Evolutionary conservation across 2,888 invertebrate genomes (phyloP).

Genomic region (Eulithis testata): DNA sequence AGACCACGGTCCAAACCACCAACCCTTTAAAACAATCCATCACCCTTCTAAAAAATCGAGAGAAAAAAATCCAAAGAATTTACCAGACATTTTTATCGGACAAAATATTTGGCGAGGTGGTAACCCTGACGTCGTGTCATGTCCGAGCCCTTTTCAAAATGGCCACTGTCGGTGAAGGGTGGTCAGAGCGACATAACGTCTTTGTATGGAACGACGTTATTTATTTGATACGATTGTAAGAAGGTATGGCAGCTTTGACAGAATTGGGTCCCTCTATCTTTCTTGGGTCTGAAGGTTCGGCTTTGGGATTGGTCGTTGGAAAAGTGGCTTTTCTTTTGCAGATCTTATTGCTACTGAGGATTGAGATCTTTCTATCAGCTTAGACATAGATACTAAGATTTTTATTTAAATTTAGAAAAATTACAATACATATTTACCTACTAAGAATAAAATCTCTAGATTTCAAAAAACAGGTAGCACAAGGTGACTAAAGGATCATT

Average conservation of each 20-base stretch:
- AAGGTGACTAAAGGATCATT: too few relatives aligned
- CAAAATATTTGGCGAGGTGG: slow-evolving; percentile 66
- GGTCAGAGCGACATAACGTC: slow-evolving; percentile 69
- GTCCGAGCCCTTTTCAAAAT: slow-evolving; percentile 81
- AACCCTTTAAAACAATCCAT: slow-evolving; percentile 33
- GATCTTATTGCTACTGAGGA: not conserved
- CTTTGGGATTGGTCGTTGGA: slow-evolving; percentile 11
- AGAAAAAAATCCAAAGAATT: slow-evolving; percentile 51
- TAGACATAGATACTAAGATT: too few relatives aligned
- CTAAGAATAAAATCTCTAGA: too few relatives aligned
- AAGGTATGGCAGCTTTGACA: slow-evolving; percentile 41
- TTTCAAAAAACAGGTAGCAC: too few relatives aligned
- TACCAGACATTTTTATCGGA: slow-evolving; percentile 55
- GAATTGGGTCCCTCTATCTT: slow-evolving; percentile 33
- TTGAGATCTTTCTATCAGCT: not conserved
- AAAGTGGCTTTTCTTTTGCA: slow-evolving; percentile 12
- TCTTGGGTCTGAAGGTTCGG: slow-evolving; percentile 16
- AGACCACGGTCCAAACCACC: slow-evolving; percentile 14
- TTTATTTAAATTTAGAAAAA: too few relatives aligned
- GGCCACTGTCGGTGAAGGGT: slow-evolving; percentile 65
- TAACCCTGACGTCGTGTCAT: slow-evolving; percentile 68
- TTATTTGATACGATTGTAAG: slow-evolving; percentile 67
- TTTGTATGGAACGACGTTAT: slow-evolving; percentile 69
- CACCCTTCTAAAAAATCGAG: slow-evolving; percentile 32
- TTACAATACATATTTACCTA: too few relatives aligned